These are phyloP conservation scores for Platorchestia sp. DNA, from an alignment of 1,140 invertebrate genomes.

Conservation along the genomic window DNA sequence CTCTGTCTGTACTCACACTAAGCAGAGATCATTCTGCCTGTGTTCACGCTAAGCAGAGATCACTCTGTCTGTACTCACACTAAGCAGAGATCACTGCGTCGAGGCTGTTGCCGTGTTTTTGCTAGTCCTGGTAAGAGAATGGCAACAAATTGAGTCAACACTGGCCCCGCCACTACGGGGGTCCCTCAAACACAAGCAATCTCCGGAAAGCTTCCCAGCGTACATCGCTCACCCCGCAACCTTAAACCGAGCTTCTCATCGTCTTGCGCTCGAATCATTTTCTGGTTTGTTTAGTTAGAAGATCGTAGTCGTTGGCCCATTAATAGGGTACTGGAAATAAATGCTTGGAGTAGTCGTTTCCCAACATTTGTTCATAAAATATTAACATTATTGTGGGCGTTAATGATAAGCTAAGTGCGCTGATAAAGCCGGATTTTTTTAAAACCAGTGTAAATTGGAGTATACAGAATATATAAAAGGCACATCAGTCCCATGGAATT, in stretches of 20 bases:
- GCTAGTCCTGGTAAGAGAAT: conserved; percentile 18
- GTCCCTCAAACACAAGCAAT: conserved; percentile 41
- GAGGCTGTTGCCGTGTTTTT: background rate
- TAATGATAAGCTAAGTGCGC: background rate
- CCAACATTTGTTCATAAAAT: background rate
- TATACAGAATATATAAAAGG: background rate
- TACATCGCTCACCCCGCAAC: background rate
- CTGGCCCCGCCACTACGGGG: background rate
- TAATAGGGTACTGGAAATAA: background rate
- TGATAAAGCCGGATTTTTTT: background rate
- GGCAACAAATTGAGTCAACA: conserved; percentile 45
- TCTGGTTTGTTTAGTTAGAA: background rate
- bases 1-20: background rate
- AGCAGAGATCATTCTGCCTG: background rate
- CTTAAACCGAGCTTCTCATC: background rate
- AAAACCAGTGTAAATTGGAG: background rate
- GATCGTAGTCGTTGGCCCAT: background rate
- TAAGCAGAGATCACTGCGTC: background rate
- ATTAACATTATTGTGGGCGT: background rate
- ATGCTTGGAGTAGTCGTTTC: background rate
- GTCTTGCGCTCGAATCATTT: background rate
- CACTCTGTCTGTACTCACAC: background rate
- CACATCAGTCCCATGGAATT: background rate
- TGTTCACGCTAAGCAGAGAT: background rate
- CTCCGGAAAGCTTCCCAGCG: background rate